A percentile compares a stretch with the other conserved stretches of the same genome.
Conservation (phyloP, 2,888 invertebrate genomes). For the Deilephila elpenor region DNA sequence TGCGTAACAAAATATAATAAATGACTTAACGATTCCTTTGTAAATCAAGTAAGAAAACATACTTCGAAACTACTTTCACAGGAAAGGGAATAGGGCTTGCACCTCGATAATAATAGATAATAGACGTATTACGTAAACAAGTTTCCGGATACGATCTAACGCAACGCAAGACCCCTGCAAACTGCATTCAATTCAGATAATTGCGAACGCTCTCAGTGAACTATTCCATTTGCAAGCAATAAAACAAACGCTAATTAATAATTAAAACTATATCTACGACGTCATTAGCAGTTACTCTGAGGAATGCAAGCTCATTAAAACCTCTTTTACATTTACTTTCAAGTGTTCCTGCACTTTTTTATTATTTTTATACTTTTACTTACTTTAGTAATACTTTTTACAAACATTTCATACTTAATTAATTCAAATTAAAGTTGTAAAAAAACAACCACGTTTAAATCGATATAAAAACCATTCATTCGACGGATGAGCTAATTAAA, state of each 20-base stretch:
- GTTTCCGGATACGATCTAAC: slow-evolving; percentile 35
- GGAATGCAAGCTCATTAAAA: background rate
- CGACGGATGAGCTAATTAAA: background rate
- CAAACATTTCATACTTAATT: background rate
- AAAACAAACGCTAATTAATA: slow-evolving; percentile 4
- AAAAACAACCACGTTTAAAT: no score
- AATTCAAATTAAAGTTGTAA: background rate
- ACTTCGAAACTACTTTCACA: slow-evolving; percentile 49
- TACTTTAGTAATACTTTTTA: background rate
- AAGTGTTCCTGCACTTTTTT: background rate
- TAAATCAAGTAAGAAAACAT: slow-evolving; percentile 14
- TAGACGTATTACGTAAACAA: slow-evolving; percentile 32
- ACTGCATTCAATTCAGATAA: slow-evolving; percentile 17
- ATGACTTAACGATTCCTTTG: slow-evolving; percentile 20
- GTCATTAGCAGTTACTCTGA: background rate
- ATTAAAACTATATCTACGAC: background rate
- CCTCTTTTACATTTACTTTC: background rate
- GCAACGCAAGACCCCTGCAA: slow-evolving; percentile 24
- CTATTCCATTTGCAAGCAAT: background rate
- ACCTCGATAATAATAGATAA: slow-evolving; percentile 42
- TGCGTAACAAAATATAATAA: slow-evolving; percentile 26
- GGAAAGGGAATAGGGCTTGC: slow-evolving; percentile 47
- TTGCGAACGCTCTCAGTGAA: background rate
- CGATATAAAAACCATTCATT: background rate
- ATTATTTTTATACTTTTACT: background rate